phyloP scores from a whole-genome alignment of 2,888 invertebrate species.

The Suillia variegata region DNA sequence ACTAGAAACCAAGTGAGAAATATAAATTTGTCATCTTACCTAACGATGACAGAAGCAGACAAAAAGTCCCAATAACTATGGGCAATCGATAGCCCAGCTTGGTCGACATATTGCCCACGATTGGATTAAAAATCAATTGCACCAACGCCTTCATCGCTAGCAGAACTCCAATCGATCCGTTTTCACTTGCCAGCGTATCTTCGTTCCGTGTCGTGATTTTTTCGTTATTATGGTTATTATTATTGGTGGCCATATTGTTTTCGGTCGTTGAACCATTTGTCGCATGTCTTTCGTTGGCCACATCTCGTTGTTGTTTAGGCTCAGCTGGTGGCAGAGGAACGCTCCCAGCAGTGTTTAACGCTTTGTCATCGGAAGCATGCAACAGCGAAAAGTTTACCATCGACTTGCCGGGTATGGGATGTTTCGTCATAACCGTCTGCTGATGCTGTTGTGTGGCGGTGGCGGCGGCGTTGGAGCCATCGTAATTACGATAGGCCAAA shows the following conservation, averaged over 20 bases:
- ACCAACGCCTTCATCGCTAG: slow-evolving; percentile 80
- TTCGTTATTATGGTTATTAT: neutral
- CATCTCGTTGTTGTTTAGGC: slow-evolving; percentile 21
- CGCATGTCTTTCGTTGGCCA: slow-evolving; percentile 33
- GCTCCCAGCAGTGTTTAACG: slow-evolving; percentile 22
- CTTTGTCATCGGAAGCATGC: slow-evolving; percentile 40
- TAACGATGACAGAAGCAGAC: slow-evolving; percentile 70
- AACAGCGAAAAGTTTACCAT: slow-evolving; percentile 55
- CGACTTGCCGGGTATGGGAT: slow-evolving; percentile 60
- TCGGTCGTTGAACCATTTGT: slow-evolving; percentile 17
- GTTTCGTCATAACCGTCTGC: slow-evolving; percentile 53
- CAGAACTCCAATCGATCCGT: slow-evolving; percentile 71
- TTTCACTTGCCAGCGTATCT: slow-evolving; percentile 64
- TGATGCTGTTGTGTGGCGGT: no score
- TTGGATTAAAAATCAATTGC: slow-evolving; percentile 77
- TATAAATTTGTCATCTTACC: slow-evolving; percentile 63
- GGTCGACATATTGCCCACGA: slow-evolving; percentile 72
- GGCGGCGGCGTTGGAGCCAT: no score
- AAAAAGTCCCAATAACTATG: slow-evolving; percentile 71
- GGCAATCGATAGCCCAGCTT: slow-evolving; percentile 72
- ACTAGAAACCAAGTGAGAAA: no score
- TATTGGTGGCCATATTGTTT: slow-evolving; percentile 10
- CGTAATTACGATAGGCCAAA: slow-evolving; percentile 51
- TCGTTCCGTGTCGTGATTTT: slow-evolving; percentile 22
- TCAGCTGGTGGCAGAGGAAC: slow-evolving; percentile 19